Evolutionary conservation across 2,888 invertebrate species (phyloP).

Genomic region (Lasioglossum figueresi): DNA sequence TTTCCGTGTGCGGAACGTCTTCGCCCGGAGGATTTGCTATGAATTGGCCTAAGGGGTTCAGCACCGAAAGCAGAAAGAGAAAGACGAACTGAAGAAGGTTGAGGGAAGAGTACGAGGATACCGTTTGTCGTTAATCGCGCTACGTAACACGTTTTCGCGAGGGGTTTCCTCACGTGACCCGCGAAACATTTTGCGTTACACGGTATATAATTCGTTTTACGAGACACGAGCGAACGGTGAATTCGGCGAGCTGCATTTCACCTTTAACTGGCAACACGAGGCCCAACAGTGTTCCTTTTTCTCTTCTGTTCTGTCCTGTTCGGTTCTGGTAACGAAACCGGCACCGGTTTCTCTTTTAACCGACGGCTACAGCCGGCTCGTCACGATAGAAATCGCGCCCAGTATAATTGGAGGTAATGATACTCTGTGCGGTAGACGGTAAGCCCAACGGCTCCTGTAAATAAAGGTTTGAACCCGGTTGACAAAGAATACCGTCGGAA

Average conservation of each 20-base stretch:
- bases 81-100: neutral
- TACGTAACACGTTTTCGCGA: constrained; percentile 14
- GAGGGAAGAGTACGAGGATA: neutral
- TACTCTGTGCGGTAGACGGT: neutral
- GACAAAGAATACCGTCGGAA: neutral
- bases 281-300: constrained; percentile 1
- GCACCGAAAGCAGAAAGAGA: neutral
- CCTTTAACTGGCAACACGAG: neutral
- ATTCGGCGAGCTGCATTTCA: constrained; percentile 7
- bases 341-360: constrained; percentile 57
- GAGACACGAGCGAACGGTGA: neutral
- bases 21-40: neutral
- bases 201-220: neutral
- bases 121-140: constrained; percentile 20
- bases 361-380: constrained; percentile 22
- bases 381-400: constrained; percentile 42
- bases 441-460: neutral
- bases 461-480: neutral
- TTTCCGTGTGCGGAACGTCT: neutral
- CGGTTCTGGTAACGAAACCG: constrained; percentile 50
- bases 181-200: constrained; percentile 18
- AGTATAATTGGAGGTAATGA: neutral
- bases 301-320: neutral
- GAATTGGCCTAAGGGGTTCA: neutral
- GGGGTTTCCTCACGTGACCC: constrained; percentile 17